A percentile compares a stretch with the other conserved stretches of the same genome.
Conservation (phyloP, 2,888 invertebrate species). For the Steinernema carpocapsae region DNA sequence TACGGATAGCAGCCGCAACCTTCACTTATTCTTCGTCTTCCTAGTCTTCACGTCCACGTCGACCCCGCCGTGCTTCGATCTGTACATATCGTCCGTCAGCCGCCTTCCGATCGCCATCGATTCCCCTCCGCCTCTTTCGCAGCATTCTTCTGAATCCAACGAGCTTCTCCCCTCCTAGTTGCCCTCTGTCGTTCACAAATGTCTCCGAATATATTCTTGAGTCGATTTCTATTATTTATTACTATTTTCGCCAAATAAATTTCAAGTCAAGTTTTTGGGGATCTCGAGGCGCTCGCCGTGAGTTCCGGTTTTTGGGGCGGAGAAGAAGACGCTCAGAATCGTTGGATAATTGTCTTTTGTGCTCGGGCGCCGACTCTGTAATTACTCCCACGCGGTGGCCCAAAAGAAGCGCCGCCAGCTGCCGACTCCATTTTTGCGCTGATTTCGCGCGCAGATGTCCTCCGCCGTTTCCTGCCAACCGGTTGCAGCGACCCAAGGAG, state of each 20-base stretch:
- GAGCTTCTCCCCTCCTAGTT: constrained; percentile 19
- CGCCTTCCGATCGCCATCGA: constrained; percentile 14
- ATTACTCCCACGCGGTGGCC: constrained; percentile 12
- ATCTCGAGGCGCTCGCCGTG: constrained; percentile 2
- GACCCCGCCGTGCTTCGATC: not conserved
- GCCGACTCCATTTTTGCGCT: constrained; percentile 13
- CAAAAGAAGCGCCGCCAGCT: constrained; percentile 16
- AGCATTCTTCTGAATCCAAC: constrained; percentile 24
- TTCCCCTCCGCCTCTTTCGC: not conserved
- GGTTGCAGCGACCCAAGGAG: constrained; percentile 37
- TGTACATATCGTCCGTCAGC: constrained; percentile 30
- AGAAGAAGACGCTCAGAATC: not conserved
- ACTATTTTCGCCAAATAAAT: constrained; percentile 25
- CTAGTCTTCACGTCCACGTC: constrained; percentile 26
- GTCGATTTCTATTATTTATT: constrained; percentile 35
- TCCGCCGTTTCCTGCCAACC: constrained; percentile 36
- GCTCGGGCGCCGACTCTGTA: constrained; percentile 7
- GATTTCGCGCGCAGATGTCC: constrained; percentile 35
- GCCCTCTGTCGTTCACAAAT: not conserved
- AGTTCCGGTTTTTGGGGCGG: not conserved
- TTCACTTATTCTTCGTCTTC: not conserved
- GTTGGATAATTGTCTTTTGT: constrained; percentile 32
- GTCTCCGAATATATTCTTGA: constrained; percentile 4
- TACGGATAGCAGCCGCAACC: constrained; percentile 24
- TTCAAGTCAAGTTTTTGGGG: not conserved